These are phyloP conservation scores for Masnerella sp. DNA, from an alignment of 2,888 invertebrate species.

Conservation along the genomic window DNA sequence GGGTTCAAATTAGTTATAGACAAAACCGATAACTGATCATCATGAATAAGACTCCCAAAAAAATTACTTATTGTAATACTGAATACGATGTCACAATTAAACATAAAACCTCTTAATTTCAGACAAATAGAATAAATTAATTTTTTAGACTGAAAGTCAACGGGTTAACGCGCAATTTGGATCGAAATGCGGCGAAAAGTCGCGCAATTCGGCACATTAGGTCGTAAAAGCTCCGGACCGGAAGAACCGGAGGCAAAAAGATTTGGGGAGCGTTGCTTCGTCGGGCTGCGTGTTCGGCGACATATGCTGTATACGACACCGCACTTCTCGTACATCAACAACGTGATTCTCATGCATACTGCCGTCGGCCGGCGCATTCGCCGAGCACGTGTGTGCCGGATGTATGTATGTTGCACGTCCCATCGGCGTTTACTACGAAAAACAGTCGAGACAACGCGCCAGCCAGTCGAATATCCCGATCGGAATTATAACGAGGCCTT, in stretches of 20 bases:
- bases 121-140: too few species aligned
- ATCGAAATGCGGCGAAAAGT: slow-evolving; percentile 64
- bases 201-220: slow-evolving; percentile 63
- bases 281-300: slow-evolving; percentile 54
- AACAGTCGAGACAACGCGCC: slow-evolving; percentile 44
- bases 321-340: slow-evolving; percentile 70
- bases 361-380: slow-evolving; percentile 52
- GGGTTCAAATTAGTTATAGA: too few species aligned
- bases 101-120: too few species aligned
- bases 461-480: slow-evolving; percentile 33
- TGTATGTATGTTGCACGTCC: slow-evolving; percentile 57
- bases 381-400: slow-evolving; percentile 47
- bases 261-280: slow-evolving; percentile 52
- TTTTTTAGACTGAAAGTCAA: too few species aligned
- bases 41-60: too few species aligned
- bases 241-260: slow-evolving; percentile 50
- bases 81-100: too few species aligned
- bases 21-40: too few species aligned
- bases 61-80: too few species aligned
- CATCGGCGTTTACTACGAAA: slow-evolving; percentile 54
- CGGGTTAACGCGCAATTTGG: too few species aligned
- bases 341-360: slow-evolving; percentile 74
- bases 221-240: slow-evolving; percentile 62
- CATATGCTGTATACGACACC: slow-evolving; percentile 67
- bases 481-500: slow-evolving; percentile 23